Base-by-base conservation (phyloP, 2,888 invertebrate species). In the Flexamia atlantica region DNA sequence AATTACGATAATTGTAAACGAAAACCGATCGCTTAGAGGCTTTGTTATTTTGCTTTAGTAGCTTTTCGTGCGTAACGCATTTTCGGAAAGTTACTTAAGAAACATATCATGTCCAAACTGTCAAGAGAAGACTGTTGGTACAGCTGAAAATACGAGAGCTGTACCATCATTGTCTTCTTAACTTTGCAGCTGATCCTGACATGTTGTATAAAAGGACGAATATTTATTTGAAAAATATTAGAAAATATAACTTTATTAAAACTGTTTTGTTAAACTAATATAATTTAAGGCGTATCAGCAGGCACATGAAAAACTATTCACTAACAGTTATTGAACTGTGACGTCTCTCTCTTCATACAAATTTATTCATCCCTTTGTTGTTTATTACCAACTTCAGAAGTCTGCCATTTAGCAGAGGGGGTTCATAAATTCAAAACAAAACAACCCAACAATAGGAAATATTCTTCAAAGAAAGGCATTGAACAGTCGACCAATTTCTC, bases 281-380 rank as follows among this genome's bases (percentile, higher is more conserved):
- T n/a, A n/a, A n/a, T n/a, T n/a, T n/a, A n/a, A n/a, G n/a, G n/a
- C n/a, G n/a, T n/a, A n/a, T n/a, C n/a, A n/a, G n/a, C n/a, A n/a
- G n/a, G n/a, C n/a, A n/a, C n/a, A n/a, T n/a, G n/a, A n/a, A n/a
- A n/a, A n/a, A n/a, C n/a, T n/a, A n/a, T n/a, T n/a, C n/a, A n/a
- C n/a, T n/a, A n/a, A n/a, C n/a, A n/a, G n/a, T n/a, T n/a, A n/a
- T n/a, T n/a, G n/a, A n/a, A n/a, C n/a, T n/a, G n/a, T n/a, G n/a
- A n/a, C n/a, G n/a, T n/a, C n/a, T n/a, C n/a, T n/a, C 12, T 50
- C 50, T 36, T 36, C 36, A 36, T 36, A 5, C 57, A 3, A 4
- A 23, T 23, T 57, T 23, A 57, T 57, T 23, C 57, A 57, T 20
- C 57, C 57, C 57, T 57, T 23, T 57, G 57, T 57, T n/a, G 57